Evolutionary conservation across 1,140 invertebrate species (phyloP), one percentile per base, ranked within the genome.

Genomic region (Sycobia sp.): DNA sequence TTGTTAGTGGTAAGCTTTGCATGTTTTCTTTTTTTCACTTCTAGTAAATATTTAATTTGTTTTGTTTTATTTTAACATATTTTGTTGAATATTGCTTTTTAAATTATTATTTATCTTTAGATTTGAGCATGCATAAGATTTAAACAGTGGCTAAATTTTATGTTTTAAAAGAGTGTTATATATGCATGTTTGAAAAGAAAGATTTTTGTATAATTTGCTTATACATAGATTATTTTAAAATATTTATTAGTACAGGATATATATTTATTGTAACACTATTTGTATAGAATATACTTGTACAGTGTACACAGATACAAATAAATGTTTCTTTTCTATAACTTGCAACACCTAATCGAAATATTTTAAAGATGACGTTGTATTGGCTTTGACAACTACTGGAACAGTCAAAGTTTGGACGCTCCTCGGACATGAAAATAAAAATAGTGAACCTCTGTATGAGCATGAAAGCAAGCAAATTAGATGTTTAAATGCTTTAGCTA

Each of bases 321-420:
- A 62, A 43, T 39, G 2, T 18, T 65, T 36, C 14, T 3, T 20
- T 36, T 16, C 29, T 53, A 65, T 27, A 56, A 34, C 56, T 38
- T 47, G 22, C 41, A 62, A 55, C 34, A 55, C 61, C 51, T 53
- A 39, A 66, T 46, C 41, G 49, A 67, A 66, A 60, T 58, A 67
- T 70, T 78, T 81, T 83, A 69, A 90, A 89, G 95, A 98, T 83
- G 97, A 99, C 82, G 95, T 99, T 8, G 92, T 99, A 5, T 83
- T 99, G 69, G 97, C 94, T 16, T 87, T 99, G 44, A 97, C 96
- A 10, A 96, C 96, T 36, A 95, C 95, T 13, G 97, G 97, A 32
- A 95, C 94, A 49, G 94, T 99, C 5, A 99, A 99, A 84, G 93
- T 99, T 0, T 99, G 97, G 97, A 97, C 95, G 0, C 83, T 99